Percentiles rank a stretch among this genome's conserved stretches.
These are phyloP conservation scores for Tupiocoris notatus DNA, from an alignment of 2,888 invertebrate genomes.

Conservation along the genomic window DNA sequence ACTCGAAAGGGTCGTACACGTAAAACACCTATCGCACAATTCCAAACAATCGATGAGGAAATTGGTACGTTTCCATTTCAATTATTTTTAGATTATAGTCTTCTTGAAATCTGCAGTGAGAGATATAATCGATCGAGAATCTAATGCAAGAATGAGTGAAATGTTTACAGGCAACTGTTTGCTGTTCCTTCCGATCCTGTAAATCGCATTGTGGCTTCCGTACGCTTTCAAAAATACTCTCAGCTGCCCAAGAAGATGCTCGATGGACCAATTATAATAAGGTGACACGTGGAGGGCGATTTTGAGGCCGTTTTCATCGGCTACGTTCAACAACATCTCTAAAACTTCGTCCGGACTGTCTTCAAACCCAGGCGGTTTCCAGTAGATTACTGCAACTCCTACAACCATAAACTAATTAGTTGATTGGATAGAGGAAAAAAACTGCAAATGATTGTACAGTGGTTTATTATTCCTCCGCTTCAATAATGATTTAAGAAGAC, in stretches of 20 bases:
- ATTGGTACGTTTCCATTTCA: too few species aligned
- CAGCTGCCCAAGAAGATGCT: conserved; percentile 57
- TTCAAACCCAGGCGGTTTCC: conserved; percentile 57
- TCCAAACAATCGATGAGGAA: too few species aligned
- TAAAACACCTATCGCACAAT: conserved; percentile 63
- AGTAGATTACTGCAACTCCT: conserved; percentile 62
- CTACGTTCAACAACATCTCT: conserved; percentile 53
- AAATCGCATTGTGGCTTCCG: conserved; percentile 45
- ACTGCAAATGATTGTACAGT: too few species aligned
- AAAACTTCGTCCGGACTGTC: conserved; percentile 56
- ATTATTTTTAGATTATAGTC: too few species aligned
- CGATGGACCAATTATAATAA: conserved; percentile 58
- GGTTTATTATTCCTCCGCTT: too few species aligned
- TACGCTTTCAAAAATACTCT: conserved; percentile 55
- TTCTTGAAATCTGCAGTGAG: too few species aligned
- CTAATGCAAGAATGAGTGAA: too few species aligned
- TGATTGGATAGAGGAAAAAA: too few species aligned
- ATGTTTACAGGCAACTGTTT: conserved; percentile 45
- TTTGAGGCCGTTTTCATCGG: conserved; percentile 57
- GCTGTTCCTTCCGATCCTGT: conserved; percentile 41
- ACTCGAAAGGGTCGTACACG: conserved; percentile 64
- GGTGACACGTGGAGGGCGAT: conserved; percentile 64
- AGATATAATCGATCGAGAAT: too few species aligned
- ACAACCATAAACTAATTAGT: conserved; percentile 41
- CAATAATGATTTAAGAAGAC: too few species aligned